Percentiles rank a stretch among this genome's conserved stretches.
Evolutionary conservation across 2,113 vertebrate genomes (phyloP).

Genomic region (Patagioenas fasciata): DNA sequence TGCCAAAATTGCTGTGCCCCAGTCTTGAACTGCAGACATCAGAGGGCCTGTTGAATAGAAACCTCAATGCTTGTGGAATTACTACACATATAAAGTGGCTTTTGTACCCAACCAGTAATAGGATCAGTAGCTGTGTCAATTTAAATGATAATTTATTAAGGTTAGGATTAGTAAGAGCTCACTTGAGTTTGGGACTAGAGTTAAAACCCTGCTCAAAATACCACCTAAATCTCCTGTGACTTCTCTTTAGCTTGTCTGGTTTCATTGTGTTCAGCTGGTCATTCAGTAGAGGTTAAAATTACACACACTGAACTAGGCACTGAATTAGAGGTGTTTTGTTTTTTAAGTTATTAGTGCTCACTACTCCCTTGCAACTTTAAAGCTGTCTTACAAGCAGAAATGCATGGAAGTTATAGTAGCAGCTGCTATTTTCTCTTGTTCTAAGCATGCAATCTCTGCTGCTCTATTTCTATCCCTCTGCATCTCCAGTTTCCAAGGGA

Average conservation of each 20-base stretch:
- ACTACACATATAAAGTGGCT: background rate
- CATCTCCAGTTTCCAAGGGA: conserved; percentile 25
- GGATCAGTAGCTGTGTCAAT: background rate
- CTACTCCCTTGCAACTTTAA: background rate
- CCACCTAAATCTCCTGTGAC: background rate
- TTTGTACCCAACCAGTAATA: background rate
- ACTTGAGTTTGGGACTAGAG: background rate
- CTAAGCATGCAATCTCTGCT: background rate
- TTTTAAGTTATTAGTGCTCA: background rate
- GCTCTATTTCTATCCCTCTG: background rate
- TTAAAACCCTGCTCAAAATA: background rate
- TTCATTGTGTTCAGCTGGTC: background rate
- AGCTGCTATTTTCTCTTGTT: conserved; percentile 42
- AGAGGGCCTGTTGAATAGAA: background rate
- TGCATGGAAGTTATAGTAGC: background rate
- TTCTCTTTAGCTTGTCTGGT: background rate
- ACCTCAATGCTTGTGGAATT: background rate
- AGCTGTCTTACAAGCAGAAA: background rate
- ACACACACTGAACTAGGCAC: background rate
- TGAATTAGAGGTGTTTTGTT: background rate
- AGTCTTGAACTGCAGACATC: background rate
- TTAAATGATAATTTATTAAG: conserved; percentile 27
- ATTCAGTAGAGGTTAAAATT: background rate
- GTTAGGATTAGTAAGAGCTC: background rate
- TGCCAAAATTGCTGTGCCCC: background rate